Percentiles rank a stretch among this genome's conserved stretches.
Evolutionary conservation across 2,113 vertebrate species (phyloP).

Genomic region (Pelecanoides urinatrix): DNA sequence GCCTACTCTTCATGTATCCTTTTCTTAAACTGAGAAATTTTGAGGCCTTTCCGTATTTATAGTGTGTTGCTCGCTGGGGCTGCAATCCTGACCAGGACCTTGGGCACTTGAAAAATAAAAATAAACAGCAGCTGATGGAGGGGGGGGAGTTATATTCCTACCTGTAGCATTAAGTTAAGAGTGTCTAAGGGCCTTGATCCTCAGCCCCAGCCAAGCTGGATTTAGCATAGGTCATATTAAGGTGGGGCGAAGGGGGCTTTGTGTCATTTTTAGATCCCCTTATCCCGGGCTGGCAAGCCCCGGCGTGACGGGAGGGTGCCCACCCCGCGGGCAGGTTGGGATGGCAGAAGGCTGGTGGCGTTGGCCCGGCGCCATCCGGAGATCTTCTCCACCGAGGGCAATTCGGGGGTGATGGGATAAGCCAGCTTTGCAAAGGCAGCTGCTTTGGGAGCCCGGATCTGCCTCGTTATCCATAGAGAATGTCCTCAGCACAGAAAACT

Average conservation of each 20-base stretch:
- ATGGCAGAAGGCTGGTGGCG: background rate
- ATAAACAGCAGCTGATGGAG: background rate
- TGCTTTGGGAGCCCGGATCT: constrained; percentile 1
- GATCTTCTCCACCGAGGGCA: constrained; percentile 22
- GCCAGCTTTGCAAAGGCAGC: constrained; percentile 57
- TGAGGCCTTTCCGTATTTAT: background rate
- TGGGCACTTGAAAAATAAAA: background rate
- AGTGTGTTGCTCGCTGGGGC: fast-evolving
- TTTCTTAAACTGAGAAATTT: background rate
- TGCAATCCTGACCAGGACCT: background rate
- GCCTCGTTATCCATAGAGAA: background rate
- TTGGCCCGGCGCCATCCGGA: background rate
- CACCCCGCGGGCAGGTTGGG: background rate
- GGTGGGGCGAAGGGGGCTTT: constrained; percentile 55
- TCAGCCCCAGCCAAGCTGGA: constrained; percentile 58
- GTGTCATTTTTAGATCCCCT: constrained; percentile 61
- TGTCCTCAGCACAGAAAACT: background rate
- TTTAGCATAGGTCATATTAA: constrained; percentile 34
- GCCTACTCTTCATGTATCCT: background rate
- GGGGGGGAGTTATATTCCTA: background rate
- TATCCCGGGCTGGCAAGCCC: background rate
- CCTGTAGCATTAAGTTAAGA: constrained; percentile 61
- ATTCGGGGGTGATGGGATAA: constrained; percentile 16
- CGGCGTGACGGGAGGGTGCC: background rate
- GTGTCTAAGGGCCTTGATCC: constrained; percentile 56